These are phyloP conservation scores for Corydoras sp. DNA, from an alignment of 2,113 vertebrate species.

Conservation along the genomic window DNA sequence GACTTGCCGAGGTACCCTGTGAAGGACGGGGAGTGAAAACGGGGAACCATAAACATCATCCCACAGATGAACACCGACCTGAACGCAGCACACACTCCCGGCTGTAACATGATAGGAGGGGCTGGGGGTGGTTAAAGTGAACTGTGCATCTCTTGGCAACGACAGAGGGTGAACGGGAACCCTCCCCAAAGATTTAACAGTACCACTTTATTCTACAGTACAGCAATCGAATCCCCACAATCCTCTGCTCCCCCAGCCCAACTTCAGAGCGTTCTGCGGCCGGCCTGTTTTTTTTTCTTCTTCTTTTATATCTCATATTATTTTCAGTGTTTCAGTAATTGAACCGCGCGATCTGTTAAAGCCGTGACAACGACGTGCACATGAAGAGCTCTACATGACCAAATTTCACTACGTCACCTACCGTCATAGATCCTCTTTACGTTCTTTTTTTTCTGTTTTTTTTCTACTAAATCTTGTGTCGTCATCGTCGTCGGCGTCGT, in stretches of 20 bases:
- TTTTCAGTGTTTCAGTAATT: neutral
- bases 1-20: too few species aligned
- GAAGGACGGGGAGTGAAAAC: neutral
- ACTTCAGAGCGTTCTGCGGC: neutral
- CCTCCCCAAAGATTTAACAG: slow-evolving; percentile 13
- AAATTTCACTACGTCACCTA: slow-evolving; percentile 78
- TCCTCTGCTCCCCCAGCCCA: slow-evolving; percentile 2
- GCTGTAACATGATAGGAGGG: neutral
- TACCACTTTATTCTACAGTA: slow-evolving; percentile 28
- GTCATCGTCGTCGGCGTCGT: slow-evolving; percentile 16
- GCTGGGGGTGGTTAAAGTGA: slow-evolving; percentile 20
- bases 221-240: slow-evolving; percentile 10
- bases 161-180: slow-evolving; percentile 6
- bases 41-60: neutral
- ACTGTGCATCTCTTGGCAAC: slow-evolving; percentile 35
- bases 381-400: slow-evolving; percentile 74
- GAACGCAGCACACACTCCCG: neutral
- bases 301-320: neutral
- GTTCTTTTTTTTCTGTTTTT: slow-evolving; percentile 55
- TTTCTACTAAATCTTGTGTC: slow-evolving; percentile 78
- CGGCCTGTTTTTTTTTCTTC: neutral
- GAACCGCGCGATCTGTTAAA: slow-evolving; percentile 76
- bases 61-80: neutral
- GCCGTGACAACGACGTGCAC: slow-evolving; percentile 82
- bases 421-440: slow-evolving; percentile 62